phyloP scores from a whole-genome alignment of 1,140 invertebrate genomes.

The Papilio aristodemus region DNA sequence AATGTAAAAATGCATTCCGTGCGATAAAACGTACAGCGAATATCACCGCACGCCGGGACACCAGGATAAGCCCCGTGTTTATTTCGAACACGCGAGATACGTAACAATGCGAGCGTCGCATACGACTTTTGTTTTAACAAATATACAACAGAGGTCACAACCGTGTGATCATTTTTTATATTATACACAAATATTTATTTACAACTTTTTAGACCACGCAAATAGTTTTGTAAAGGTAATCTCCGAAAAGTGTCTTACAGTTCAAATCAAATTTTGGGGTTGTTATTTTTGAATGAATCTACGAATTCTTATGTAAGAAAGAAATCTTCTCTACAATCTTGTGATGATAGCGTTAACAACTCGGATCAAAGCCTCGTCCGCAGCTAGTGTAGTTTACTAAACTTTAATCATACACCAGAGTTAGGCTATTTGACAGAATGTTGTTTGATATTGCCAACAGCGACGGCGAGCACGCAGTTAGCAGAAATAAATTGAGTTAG shows the following conservation, averaged over 20 bases:
- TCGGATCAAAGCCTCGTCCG: too few species aligned
- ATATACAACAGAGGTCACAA: background rate
- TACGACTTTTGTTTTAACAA: background rate
- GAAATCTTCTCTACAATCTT: too few species aligned
- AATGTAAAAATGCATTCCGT: conserved; percentile 29
- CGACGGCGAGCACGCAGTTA: background rate
- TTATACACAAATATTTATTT: background rate
- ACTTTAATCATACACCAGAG: background rate
- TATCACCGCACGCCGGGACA: conserved; percentile 12
- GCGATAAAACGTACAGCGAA: conserved; percentile 27
- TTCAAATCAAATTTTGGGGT: too few species aligned
- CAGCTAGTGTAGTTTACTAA: too few species aligned
- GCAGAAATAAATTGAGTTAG: conserved; percentile 8
- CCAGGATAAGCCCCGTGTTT: conserved; percentile 18
- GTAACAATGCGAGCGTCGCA: background rate
- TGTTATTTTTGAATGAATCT: too few species aligned
- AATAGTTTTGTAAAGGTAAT: too few species aligned
- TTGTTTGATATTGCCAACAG: background rate
- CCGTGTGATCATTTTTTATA: background rate
- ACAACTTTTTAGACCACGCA: too few species aligned
- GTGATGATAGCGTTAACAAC: too few species aligned
- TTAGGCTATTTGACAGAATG: background rate
- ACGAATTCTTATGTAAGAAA: too few species aligned
- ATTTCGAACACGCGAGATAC: conserved; percentile 17
- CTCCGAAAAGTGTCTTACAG: too few species aligned